Conservation (phyloP, 2,888 invertebrate genomes). For the Eumerus sabulonum region DNA sequence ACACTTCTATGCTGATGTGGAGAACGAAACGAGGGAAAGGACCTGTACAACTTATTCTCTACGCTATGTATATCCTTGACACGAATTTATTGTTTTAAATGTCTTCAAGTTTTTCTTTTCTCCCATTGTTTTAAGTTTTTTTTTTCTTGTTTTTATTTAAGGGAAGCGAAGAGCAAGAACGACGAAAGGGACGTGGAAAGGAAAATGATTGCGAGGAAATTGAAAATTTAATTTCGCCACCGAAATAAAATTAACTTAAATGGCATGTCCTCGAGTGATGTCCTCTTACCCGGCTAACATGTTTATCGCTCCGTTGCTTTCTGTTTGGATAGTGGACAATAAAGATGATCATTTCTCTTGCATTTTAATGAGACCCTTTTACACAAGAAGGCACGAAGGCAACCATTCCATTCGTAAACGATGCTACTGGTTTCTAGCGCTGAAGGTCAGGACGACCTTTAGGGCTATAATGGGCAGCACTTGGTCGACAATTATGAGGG, state of each 20-base stretch:
- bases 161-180: background rate
- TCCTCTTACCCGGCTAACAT: too few species aligned
- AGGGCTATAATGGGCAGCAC: too few species aligned
- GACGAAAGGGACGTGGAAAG: background rate
- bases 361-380: slow-evolving; percentile 22
- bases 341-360: background rate
- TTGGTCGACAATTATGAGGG: slow-evolving; percentile 10
- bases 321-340: background rate
- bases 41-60: slow-evolving; percentile 28
- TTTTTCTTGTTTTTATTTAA: slow-evolving; percentile 2
- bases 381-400: too few species aligned
- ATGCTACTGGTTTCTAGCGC: too few species aligned
- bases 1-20: too few species aligned
- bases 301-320: background rate
- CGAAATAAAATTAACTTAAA: slow-evolving; percentile 21
- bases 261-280: slow-evolving; percentile 11
- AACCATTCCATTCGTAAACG: too few species aligned
- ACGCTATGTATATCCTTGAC: slow-evolving; percentile 57
- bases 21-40: background rate
- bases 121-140: slow-evolving; percentile 34
- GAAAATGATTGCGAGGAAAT: slow-evolving; percentile 17
- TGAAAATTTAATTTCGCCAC: slow-evolving; percentile 20
- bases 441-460: too few species aligned
- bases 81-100: slow-evolving; percentile 47
- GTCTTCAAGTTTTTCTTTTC: slow-evolving; percentile 40